phyloP scores from a whole-genome alignment of 2,113 vertebrate species.

The Micronycteris hirsuta region DNA sequence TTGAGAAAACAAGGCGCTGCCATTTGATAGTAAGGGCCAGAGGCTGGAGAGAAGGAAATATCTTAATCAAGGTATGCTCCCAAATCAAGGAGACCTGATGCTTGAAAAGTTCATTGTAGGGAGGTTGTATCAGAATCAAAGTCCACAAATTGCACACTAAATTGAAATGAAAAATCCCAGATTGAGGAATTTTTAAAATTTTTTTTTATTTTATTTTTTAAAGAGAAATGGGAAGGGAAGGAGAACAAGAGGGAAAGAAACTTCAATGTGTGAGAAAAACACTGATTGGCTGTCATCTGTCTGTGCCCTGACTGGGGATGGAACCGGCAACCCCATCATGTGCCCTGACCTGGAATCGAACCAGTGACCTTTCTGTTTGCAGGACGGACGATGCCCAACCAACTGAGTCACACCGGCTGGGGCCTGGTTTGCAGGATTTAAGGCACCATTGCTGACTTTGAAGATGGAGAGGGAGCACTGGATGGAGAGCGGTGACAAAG shows the following conservation, averaged over 20 bases:
- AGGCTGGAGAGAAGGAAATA: neutral
- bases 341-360: too few relatives aligned
- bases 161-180: neutral
- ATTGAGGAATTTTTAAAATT: neutral
- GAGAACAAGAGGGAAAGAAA: too few relatives aligned
- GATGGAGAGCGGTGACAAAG: neutral
- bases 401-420: too few relatives aligned
- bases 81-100: neutral
- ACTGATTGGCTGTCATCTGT: too few relatives aligned
- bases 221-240: too few relatives aligned
- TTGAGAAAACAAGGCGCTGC: neutral
- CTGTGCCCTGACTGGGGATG: too few relatives aligned
- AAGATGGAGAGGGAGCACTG: neutral
- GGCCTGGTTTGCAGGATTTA: neutral
- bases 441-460: neutral
- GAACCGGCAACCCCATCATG: too few relatives aligned
- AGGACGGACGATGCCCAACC: too few relatives aligned
- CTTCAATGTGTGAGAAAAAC: too few relatives aligned
- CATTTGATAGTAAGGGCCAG: neutral
- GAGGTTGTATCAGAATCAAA: neutral
- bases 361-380: too few relatives aligned
- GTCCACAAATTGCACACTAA: neutral
- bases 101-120: neutral
- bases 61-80: neutral
- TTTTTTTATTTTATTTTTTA: too few relatives aligned